Evolutionary conservation across 2,888 invertebrate species (phyloP).

Genomic region (Pammene fasciana): DNA sequence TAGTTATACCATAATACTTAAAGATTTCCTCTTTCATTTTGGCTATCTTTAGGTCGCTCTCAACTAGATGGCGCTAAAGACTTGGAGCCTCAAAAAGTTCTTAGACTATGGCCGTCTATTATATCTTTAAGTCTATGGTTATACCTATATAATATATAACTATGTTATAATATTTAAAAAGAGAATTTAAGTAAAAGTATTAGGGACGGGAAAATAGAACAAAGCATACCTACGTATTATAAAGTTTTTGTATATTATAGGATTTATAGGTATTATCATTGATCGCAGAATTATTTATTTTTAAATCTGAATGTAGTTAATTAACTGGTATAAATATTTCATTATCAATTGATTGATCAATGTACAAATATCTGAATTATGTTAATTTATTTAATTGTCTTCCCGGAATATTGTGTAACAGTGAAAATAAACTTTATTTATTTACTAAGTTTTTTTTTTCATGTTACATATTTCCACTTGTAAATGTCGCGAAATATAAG

Average conservation of each 20-base stretch:
- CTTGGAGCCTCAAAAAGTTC: too few species aligned
- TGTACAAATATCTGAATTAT: slow-evolving; percentile 11
- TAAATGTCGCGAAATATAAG: neutral
- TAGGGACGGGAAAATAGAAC: neutral
- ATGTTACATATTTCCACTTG: neutral
- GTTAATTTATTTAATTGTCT: neutral
- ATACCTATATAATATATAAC: too few species aligned
- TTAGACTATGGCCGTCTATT: too few species aligned
- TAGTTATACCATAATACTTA: too few species aligned
- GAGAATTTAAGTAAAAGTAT: too few species aligned
- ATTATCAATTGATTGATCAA: neutral
- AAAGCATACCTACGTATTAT: neutral
- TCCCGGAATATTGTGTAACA: slow-evolving; percentile 8
- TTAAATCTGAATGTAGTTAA: slow-evolving; percentile 13
- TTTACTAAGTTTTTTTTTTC: neutral
- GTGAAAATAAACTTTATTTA: slow-evolving; percentile 9
- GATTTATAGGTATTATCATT: too few species aligned
- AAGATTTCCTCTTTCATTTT: too few species aligned
- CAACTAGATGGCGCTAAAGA: too few species aligned
- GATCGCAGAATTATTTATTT: neutral
- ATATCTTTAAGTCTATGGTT: too few species aligned
- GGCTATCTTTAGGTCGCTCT: too few species aligned
- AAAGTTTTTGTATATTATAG: neutral
- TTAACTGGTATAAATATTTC: slow-evolving; percentile 2
- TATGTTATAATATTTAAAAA: too few species aligned